Percentiles rank a stretch among this genome's conserved stretches.
phyloP scores from a whole-genome alignment of 1,140 invertebrate species.

The Ectropis grisescens region DNA sequence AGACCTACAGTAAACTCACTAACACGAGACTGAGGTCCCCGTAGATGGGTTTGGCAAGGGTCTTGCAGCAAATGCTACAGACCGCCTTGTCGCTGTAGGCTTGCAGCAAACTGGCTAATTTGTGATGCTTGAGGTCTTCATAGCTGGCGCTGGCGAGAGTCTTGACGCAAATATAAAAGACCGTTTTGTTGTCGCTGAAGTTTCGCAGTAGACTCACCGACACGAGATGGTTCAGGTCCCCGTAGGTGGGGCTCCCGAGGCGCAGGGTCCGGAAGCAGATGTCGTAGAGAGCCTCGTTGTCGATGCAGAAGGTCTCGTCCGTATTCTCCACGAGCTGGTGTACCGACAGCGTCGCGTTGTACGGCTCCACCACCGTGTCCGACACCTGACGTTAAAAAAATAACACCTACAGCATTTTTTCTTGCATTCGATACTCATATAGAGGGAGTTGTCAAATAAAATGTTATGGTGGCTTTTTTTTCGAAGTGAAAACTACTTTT shows the following conservation, averaged over 20 bases:
- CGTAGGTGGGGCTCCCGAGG: slow-evolving; percentile 82
- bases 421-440: no score
- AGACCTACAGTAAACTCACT: slow-evolving; percentile 49
- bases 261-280: slow-evolving; percentile 91
- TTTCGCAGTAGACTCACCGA: slow-evolving; percentile 65
- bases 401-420: no score
- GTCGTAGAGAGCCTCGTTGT: slow-evolving; percentile 91
- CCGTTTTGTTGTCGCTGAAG: not conserved
- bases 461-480: no score
- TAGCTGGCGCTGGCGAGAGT: no score
- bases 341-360: slow-evolving; percentile 85
- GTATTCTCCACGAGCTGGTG: slow-evolving; percentile 87
- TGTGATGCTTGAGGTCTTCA: no score
- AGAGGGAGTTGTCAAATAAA: no score
- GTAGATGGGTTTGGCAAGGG: slow-evolving; percentile 82
- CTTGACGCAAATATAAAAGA: no score
- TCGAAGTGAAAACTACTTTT: no score
- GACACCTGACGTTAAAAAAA: no score
- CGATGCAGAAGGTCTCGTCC: slow-evolving; percentile 73
- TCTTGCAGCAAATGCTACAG: slow-evolving; percentile 92
- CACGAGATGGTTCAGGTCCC: slow-evolving; percentile 82
- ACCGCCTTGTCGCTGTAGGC: slow-evolving; percentile 88
- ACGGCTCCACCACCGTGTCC: slow-evolving; percentile 68
- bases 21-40: slow-evolving; percentile 83
- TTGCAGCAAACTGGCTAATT: no score